These are phyloP conservation scores for Channa maculata DNA, from an alignment of 2,113 vertebrate species.

Conservation along the genomic window DNA sequence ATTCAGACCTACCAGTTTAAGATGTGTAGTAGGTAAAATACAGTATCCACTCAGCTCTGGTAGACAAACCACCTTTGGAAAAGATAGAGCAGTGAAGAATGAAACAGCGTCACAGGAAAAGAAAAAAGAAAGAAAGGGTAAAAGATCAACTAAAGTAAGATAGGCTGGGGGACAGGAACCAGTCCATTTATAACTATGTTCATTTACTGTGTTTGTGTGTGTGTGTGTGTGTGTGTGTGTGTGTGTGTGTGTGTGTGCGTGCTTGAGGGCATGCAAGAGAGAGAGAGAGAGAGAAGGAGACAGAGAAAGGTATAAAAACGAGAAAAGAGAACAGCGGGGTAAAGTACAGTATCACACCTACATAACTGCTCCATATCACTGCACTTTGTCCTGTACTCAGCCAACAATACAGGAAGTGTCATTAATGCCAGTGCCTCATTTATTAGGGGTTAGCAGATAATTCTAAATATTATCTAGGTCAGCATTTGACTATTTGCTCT, in stretches of 20 bases:
- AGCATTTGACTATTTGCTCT: no score
- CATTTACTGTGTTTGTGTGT: not conserved
- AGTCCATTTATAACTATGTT: no score
- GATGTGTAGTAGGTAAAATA: slow-evolving; percentile 20
- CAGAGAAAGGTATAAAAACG: not conserved
- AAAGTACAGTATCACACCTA: slow-evolving; percentile 51
- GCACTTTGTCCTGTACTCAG: slow-evolving; percentile 28
- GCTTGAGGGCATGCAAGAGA: no score
- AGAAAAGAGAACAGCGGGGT: slow-evolving; percentile 16
- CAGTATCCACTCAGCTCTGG: slow-evolving; percentile 2
- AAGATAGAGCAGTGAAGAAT: slow-evolving; percentile 3
- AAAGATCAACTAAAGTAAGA: slow-evolving; percentile 29
- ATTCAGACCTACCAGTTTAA: slow-evolving; percentile 48
- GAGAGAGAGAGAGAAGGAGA: not conserved
- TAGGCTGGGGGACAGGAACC: slow-evolving; percentile 25
- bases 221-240: not conserved
- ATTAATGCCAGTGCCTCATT: not conserved
- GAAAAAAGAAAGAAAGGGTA: not conserved
- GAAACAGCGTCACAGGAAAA: not conserved
- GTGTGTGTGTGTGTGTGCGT: not conserved
- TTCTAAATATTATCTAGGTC: no score
- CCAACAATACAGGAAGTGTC: not conserved
- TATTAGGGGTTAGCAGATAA: no score
- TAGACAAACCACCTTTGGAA: slow-evolving; percentile 1
- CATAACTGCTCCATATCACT: not conserved